Base-by-base conservation (phyloP, 2,113 vertebrate genomes). In the Columba livia region DNA sequence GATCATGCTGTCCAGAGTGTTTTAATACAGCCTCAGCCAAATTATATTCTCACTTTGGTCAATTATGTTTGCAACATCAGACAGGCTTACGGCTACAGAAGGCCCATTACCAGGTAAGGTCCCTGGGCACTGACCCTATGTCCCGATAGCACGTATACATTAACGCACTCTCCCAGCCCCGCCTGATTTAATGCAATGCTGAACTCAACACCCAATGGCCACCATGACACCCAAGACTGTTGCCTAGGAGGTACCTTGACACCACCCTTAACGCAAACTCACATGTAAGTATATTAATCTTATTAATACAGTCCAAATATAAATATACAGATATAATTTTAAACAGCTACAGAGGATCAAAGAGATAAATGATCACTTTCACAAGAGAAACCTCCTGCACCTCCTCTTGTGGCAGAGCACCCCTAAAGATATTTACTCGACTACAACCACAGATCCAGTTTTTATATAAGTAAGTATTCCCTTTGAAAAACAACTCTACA, bases 161-260 rank as follows among this genome's bases (percentile, higher is more conserved):
- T 16, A 67, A 72, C 0, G 1, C 9, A 7, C 19, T 26, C 38
- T 78, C 23, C 42, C 25, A 73, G 14, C 11, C 21, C 32, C 4
- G 2, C 12, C 17, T 58, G 9, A 36, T 15, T 8, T 4, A 23
- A 7, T 1, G 17, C 57, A n/a, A 7, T 0, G 3, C 16, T 44
- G 28, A 81, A 70, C 64, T 58, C 42, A 10, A 20, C n/a, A 29
- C 31, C 4, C 48, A 57, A 0, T 0, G 13, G 53, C 44, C 47
- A 79, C n/a, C 47, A 51, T 36, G 17, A 54, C 38, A 32, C 2
- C n/a, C 88, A 53, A 16, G 32, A 12, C 17, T 3, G 1, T 1
- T 72, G 70, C 31, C 31, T 29, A 32, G 11, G 5, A 32, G 10
- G 17, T 15, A 38, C 15, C 28, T 4, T 9, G 5, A 29, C 21